Percentiles rank a stretch among this genome's conserved stretches.
Evolutionary conservation across 2,888 invertebrate species (phyloP).

Genomic region (Cylloceria caligata): DNA sequence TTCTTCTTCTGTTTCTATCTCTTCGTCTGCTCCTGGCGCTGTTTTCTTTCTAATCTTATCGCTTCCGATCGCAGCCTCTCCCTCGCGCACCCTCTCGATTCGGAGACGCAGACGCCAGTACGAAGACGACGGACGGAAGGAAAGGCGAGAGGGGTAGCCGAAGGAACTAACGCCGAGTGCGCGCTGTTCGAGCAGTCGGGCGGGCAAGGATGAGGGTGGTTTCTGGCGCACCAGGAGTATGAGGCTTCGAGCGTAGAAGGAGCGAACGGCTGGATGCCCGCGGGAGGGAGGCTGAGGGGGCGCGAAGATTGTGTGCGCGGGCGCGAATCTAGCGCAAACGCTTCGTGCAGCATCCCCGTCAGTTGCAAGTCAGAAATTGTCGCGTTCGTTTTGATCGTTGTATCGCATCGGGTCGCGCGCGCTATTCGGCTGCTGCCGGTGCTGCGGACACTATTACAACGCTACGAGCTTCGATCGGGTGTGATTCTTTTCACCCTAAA

Average conservation of each 20-base stretch:
- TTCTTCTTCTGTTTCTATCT: background rate
- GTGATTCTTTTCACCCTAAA: background rate
- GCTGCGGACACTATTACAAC: constrained; percentile 7
- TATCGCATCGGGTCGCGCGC: constrained; percentile 36
- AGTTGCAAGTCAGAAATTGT: constrained; percentile 83
- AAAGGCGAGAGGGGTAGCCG: constrained; percentile 28
- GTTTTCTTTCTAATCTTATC: constrained; percentile 53
- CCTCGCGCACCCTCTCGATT: constrained; percentile 55
- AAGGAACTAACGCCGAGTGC: constrained; percentile 52
- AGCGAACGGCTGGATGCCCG: constrained; percentile 37
- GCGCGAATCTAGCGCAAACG: constrained; percentile 81
- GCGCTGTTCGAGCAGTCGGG: constrained; percentile 62
- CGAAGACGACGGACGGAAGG: constrained; percentile 54
- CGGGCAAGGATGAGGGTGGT: constrained; percentile 56
- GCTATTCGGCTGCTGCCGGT: constrained; percentile 35
- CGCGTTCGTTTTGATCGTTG: constrained; percentile 75
- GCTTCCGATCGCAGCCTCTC: constrained; percentile 1
- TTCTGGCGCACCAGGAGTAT: constrained; percentile 49
- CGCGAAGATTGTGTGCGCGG: constrained; percentile 80
- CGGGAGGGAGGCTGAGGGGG: constrained; percentile 66
- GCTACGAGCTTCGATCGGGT: background rate
- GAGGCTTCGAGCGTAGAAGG: constrained; percentile 59
- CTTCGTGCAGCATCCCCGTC: constrained; percentile 83
- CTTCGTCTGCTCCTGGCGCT: background rate
- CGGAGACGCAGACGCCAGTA: constrained; percentile 54